A percentile compares a stretch with the other conserved stretches of the same genome.
Conservation (phyloP, 2,797 vertebrate species). For the Trachops cirrhosus region DNA sequence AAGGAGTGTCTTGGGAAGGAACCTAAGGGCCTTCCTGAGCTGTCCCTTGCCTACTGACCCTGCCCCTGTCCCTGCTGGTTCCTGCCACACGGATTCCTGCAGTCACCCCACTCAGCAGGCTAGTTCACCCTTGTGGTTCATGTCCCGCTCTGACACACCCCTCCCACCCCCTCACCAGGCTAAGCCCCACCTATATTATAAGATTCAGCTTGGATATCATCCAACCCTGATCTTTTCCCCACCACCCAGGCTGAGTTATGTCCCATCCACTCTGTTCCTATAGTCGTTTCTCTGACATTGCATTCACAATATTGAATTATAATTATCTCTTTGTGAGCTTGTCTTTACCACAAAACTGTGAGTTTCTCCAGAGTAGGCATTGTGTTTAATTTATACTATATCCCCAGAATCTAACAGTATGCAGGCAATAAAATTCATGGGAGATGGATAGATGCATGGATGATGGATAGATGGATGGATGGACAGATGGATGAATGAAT, state of each 20-base stretch:
- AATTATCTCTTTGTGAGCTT: neutral
- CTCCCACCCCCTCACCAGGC: neutral
- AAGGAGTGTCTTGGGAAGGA: neutral
- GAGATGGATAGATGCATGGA: neutral
- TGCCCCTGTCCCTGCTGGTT: neutral
- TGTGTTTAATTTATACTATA: neutral
- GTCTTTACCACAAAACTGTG: neutral
- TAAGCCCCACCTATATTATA: neutral
- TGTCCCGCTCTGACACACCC: neutral
- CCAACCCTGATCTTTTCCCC: neutral
- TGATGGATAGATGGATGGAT: neutral
- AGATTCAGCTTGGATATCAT: neutral
- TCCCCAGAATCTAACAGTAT: neutral
- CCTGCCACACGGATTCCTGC: neutral
- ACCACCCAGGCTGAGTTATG: too few species aligned
- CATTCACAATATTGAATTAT: neutral
- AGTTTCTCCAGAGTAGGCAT: neutral
- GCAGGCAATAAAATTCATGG: neutral
- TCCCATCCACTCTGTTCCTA: neutral
- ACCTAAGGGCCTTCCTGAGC: neutral
- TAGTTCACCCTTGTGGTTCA: neutral
- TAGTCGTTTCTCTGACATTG: neutral
- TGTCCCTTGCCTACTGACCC: neutral
- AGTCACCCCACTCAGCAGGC: neutral
- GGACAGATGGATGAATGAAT: neutral